phyloP scores from a whole-genome alignment of 2,888 invertebrate species.

The Leptopilina syphax region DNA sequence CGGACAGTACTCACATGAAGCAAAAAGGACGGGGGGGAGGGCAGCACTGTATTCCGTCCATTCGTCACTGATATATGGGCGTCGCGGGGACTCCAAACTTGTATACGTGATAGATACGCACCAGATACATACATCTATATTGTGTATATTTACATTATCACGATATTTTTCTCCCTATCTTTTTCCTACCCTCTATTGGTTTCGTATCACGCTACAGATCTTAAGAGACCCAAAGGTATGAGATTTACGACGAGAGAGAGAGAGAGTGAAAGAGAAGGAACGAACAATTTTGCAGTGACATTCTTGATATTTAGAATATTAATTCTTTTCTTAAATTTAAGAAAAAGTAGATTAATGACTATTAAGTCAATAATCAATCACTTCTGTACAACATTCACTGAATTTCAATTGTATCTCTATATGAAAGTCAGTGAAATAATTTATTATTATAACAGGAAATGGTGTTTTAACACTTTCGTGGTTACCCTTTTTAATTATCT shows the following conservation, averaged over 20 bases:
- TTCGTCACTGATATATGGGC: constrained; percentile 72
- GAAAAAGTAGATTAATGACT: too few species aligned
- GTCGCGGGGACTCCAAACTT: constrained; percentile 59
- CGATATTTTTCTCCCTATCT: constrained; percentile 11
- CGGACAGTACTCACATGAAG: constrained; percentile 51
- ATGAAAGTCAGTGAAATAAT: too few species aligned
- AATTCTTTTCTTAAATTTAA: too few species aligned
- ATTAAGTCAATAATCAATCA: too few species aligned
- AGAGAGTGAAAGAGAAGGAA: too few species aligned
- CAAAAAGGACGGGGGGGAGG: constrained; percentile 43
- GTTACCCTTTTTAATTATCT: too few species aligned
- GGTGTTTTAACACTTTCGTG: too few species aligned
- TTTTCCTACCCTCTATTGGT: background rate
- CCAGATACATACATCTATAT: background rate
- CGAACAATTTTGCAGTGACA: too few species aligned
- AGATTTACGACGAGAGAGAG: constrained; percentile 1
- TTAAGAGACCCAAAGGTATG: constrained; percentile 8
- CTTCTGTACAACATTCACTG: too few species aligned
- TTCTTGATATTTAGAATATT: too few species aligned
- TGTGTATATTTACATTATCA: background rate
- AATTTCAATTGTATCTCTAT: too few species aligned
- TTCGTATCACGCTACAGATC: constrained; percentile 20
- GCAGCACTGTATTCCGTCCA: constrained; percentile 59
- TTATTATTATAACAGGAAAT: too few species aligned
- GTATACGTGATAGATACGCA: constrained; percentile 73